These are phyloP conservation scores for Drosophila mercatorum DNA, from an alignment of 2,888 invertebrate genomes.

Conservation along the genomic window DNA sequence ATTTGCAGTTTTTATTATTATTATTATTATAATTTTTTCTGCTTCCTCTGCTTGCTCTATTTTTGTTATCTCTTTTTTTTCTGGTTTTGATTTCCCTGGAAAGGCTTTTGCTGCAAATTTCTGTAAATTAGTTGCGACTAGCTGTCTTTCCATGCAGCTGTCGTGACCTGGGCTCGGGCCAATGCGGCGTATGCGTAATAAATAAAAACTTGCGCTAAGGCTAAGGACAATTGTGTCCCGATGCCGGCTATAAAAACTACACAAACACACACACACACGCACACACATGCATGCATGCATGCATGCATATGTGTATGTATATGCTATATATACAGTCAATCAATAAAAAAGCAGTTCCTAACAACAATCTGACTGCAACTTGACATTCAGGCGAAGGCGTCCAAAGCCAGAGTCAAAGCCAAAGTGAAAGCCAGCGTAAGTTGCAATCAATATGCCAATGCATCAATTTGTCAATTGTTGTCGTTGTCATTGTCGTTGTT, in stretches of 20 bases:
- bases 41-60: not conserved
- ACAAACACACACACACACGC: conserved; percentile 9
- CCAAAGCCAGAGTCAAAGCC: conserved; percentile 59
- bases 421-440: conserved; percentile 38
- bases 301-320: not conserved
- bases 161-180: conserved; percentile 33
- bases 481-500: not conserved
- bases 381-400: conserved; percentile 72
- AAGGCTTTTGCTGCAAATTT: conserved; percentile 32
- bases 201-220: conserved; percentile 58
- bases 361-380: conserved; percentile 54
- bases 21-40: conserved; percentile 6
- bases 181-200: conserved; percentile 76
- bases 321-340: conserved; percentile 41
- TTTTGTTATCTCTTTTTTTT: conserved; percentile 1
- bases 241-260: conserved; percentile 45
- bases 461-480: conserved; percentile 64
- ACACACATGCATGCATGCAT: too few relatives aligned
- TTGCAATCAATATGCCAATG: conserved; percentile 65
- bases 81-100: conserved; percentile 63
- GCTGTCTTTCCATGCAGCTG: conserved; percentile 19
- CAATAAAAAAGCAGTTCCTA: conserved; percentile 54
- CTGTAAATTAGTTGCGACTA: conserved; percentile 41
- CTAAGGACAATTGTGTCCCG: conserved; percentile 65
- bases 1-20: conserved; percentile 41